Evolutionary conservation across 2,888 invertebrate genomes (phyloP).

Genomic region (Notodonta dromedarius): DNA sequence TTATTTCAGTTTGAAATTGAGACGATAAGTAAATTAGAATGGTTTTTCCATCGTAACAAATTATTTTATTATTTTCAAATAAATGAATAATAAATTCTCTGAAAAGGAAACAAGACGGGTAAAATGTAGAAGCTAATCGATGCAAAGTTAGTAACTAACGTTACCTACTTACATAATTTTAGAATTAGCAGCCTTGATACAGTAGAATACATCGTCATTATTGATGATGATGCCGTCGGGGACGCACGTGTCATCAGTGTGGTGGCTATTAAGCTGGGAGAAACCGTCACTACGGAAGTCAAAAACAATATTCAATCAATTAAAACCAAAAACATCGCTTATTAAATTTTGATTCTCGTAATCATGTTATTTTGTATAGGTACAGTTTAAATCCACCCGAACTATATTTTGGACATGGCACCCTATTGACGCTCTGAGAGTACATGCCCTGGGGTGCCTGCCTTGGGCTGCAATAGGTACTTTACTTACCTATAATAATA

Average conservation of each 20-base stretch:
- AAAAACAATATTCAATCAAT: conserved; percentile 7
- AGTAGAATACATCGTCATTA: conserved; percentile 51
- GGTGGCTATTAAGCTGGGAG: conserved; percentile 64
- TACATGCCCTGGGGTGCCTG: too few relatives aligned
- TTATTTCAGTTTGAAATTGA: conserved; percentile 45
- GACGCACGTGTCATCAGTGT: conserved; percentile 56
- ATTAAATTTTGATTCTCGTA: neutral
- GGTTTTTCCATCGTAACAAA: conserved; percentile 70
- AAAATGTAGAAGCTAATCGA: neutral
- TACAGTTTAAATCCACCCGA: neutral
- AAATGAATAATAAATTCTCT: conserved; percentile 45
- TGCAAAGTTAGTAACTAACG: neutral
- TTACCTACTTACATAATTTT: conserved; percentile 37
- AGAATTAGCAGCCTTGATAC: conserved; percentile 40
- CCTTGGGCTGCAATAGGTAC: too few relatives aligned
- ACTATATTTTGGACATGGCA: too few relatives aligned
- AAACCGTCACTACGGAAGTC: conserved; percentile 63
- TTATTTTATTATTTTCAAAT: conserved; percentile 48
- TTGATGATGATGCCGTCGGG: conserved; percentile 61
- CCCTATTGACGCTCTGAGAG: too few relatives aligned
- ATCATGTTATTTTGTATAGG: neutral
- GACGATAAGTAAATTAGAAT: conserved; percentile 60
- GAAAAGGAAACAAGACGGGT: conserved; percentile 26
- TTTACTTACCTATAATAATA: too few relatives aligned
- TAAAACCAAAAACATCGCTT: neutral